phyloP scores from a whole-genome alignment of 2,113 vertebrate species.

The Talpa occidentalis region DNA sequence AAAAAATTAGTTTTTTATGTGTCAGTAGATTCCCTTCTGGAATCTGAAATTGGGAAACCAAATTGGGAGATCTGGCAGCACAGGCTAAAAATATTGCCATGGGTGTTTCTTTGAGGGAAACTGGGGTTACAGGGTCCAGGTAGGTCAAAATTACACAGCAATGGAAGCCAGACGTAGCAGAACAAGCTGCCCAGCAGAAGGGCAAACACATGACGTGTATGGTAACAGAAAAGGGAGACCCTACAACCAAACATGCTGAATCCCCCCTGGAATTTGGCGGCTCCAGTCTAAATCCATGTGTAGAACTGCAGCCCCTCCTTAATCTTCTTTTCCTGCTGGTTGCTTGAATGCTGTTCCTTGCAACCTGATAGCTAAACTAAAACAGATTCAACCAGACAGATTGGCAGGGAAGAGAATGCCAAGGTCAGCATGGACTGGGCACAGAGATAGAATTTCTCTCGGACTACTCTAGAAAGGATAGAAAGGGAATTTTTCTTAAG shows the following conservation, averaged over 20 bases:
- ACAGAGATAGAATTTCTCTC: background rate
- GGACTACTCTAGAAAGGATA: background rate
- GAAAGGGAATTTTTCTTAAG: background rate
- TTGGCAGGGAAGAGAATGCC: background rate
- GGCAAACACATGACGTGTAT: background rate
- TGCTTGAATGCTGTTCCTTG: background rate
- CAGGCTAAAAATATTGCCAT: background rate
- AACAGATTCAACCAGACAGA: background rate
- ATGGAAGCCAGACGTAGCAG: background rate
- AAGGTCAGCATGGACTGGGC: background rate
- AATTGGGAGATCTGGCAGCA: background rate
- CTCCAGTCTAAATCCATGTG: background rate
- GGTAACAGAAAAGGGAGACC: background rate
- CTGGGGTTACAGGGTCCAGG: background rate
- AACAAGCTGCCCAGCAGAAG: background rate
- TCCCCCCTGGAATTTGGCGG: background rate
- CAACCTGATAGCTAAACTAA: background rate
- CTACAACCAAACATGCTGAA: fast-evolving
- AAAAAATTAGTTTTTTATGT: background rate
- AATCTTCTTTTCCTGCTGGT: background rate
- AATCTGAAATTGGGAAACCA: background rate
- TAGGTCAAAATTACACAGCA: background rate
- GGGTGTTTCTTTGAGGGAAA: background rate
- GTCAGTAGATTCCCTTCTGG: background rate
- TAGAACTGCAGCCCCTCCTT: background rate